Evolutionary conservation across 1,140 invertebrate genomes (phyloP).

Genomic region (Phocides pigmalion): DNA sequence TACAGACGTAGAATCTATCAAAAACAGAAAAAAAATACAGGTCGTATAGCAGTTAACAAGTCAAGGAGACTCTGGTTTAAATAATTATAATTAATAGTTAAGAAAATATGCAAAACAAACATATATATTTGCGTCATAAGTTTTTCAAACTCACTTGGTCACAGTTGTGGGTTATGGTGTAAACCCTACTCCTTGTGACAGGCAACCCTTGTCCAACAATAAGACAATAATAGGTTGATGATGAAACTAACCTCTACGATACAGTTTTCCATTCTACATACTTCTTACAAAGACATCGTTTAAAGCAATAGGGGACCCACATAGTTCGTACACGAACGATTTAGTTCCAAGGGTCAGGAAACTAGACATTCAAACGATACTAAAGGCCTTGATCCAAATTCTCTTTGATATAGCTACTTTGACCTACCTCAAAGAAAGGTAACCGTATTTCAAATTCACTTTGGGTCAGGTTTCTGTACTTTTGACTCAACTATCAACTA

Average conservation of each 20-base stretch:
- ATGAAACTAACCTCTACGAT: neutral
- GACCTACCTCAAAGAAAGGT: conserved; percentile 4
- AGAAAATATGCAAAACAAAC: too few relatives aligned
- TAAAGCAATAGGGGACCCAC: neutral
- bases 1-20: too few relatives aligned
- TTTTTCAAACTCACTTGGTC: too few relatives aligned
- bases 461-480: conserved; percentile 6
- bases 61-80: too few relatives aligned
- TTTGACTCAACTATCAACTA: neutral
- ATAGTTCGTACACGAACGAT: neutral
- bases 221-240: neutral
- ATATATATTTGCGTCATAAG: too few relatives aligned
- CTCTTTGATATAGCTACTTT: conserved; percentile 5
- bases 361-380: conserved; percentile 6
- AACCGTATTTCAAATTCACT: neutral
- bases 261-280: too few relatives aligned
- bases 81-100: too few relatives aligned
- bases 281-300: conserved; percentile 2
- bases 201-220: neutral
- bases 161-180: too few relatives aligned
- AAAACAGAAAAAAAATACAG: too few relatives aligned
- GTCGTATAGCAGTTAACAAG: too few relatives aligned
- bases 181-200: too few relatives aligned
- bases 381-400: conserved; percentile 16
- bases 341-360: neutral